phyloP scores from a whole-genome alignment of 2,888 invertebrate species.

The Chrysomela aeneicollis region DNA sequence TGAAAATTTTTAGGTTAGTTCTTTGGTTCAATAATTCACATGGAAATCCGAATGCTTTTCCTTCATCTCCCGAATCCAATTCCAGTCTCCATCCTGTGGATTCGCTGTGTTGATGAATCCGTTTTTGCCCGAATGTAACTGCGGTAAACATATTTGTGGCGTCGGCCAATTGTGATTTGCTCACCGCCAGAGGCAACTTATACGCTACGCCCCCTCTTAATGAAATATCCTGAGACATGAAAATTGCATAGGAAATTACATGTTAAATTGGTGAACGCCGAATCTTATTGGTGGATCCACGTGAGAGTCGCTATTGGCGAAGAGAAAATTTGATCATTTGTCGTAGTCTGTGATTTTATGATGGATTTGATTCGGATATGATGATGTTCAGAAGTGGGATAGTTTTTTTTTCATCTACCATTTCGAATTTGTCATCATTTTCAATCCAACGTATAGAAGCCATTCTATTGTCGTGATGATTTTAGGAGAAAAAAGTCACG shows the following conservation, averaged over 20 bases:
- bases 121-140: conserved; percentile 17
- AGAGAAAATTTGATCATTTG: neutral
- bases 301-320: conserved; percentile 49
- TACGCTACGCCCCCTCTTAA: conserved; percentile 51
- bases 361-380: neutral
- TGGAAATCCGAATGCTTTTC: neutral
- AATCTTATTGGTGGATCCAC: conserved; percentile 46
- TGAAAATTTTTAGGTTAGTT: neutral
- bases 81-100: conserved; percentile 11
- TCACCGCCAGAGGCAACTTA: conserved; percentile 43
- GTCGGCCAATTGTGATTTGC: conserved; percentile 45
- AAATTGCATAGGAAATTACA: conserved; percentile 55
- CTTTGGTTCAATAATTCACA: neutral
- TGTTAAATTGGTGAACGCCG: conserved; percentile 49
- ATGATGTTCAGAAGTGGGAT: too few species aligned
- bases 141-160: conserved; percentile 24
- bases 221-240: conserved; percentile 50
- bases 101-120: neutral
- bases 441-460: too few species aligned
- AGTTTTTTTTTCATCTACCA: too few species aligned
- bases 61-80: conserved; percentile 7
- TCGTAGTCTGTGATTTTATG: neutral
- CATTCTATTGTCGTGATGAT: too few species aligned
- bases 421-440: too few species aligned
- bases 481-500: too few species aligned